Conservation (phyloP, 2,113 vertebrate genomes). For the Felis chaus region DNA sequence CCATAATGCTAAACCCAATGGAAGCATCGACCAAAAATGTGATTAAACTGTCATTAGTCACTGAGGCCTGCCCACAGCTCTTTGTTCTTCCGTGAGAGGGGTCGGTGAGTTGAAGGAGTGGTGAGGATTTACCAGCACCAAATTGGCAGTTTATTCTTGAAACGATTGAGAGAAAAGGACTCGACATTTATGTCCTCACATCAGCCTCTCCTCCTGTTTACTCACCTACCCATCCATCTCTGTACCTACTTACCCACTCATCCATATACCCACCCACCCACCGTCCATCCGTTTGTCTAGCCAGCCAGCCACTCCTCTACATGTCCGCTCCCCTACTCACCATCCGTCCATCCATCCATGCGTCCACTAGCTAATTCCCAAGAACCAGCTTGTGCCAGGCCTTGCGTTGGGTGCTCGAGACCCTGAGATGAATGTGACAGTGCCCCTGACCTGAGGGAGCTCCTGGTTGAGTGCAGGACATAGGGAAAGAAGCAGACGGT, state of each 20-base stretch:
- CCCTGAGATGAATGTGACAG: neutral
- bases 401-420: neutral
- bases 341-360: neutral
- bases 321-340: too few species aligned
- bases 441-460: neutral
- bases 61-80: neutral
- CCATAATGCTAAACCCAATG: too few species aligned
- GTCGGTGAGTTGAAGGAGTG: neutral
- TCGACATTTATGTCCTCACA: neutral
- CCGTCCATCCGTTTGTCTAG: neutral
- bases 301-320: neutral
- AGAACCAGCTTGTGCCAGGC: neutral
- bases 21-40: neutral
- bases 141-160: neutral
- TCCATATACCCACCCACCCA: neutral
- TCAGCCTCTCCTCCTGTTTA: neutral
- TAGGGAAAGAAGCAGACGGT: neutral
- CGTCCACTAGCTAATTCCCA: neutral
- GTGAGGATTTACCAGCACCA: neutral
- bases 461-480: neutral
- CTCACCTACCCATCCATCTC: too few species aligned
- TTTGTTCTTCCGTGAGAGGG: neutral
- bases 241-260: too few species aligned
- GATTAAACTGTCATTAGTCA: fast-evolving
- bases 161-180: neutral